Percentiles rank a stretch among this genome's conserved stretches.
Conservation (phyloP, 2,888 invertebrate species). For the Atherix ibis region DNA sequence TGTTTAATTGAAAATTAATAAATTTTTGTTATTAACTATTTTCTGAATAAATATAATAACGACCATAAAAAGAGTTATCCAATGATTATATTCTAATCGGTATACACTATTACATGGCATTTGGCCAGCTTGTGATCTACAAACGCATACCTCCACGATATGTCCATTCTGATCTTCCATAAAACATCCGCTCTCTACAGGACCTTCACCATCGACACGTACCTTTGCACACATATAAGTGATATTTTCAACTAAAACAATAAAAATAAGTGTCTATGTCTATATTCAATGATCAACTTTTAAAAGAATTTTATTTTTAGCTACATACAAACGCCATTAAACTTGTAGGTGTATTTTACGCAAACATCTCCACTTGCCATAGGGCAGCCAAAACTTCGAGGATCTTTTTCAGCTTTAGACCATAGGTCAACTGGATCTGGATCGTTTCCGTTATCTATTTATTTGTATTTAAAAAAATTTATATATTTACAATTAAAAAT, state of each 20-base stretch:
- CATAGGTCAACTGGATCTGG: constrained; percentile 47
- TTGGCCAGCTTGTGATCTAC: constrained; percentile 28
- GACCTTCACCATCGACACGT: constrained; percentile 32
- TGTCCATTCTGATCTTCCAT: constrained; percentile 36
- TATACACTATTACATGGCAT: constrained; percentile 36
- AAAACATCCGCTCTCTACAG: constrained; percentile 42
- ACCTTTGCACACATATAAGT: constrained; percentile 55
- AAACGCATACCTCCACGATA: constrained; percentile 37
- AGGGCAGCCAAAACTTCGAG: constrained; percentile 38
- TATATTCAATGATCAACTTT: not conserved
- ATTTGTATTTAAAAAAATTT: too few species aligned
- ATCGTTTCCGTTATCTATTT: constrained; percentile 43
- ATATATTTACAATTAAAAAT: too few species aligned
- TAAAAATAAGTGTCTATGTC: not conserved
- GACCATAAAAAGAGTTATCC: too few species aligned
- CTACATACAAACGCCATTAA: constrained; percentile 39
- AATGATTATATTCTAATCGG: too few species aligned
- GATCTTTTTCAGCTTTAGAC: constrained; percentile 33
- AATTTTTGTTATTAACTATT: too few species aligned
- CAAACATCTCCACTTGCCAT: constrained; percentile 44
- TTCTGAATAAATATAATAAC: too few species aligned
- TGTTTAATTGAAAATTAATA: too few species aligned
- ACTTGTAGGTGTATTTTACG: constrained; percentile 45
- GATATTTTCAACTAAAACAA: constrained; percentile 45
- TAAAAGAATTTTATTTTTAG: not conserved